A percentile compares a stretch with the other conserved stretches of the same genome.
These are phyloP conservation scores for Priocnemis perturbator DNA, from an alignment of 2,888 invertebrate genomes.

Conservation along the genomic window DNA sequence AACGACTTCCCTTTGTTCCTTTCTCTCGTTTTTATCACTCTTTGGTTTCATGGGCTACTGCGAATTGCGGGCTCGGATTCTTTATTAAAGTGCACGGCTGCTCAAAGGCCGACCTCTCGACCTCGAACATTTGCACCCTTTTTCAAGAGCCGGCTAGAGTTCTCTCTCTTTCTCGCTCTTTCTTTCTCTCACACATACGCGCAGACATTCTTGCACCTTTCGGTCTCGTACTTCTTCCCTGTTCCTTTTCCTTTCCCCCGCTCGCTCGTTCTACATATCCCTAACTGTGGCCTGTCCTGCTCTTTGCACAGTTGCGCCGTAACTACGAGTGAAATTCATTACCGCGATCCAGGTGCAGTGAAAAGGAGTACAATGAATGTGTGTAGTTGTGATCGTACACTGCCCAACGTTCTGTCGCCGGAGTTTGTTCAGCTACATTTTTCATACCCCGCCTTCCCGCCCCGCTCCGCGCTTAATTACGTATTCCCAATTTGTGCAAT, in stretches of 20 bases:
- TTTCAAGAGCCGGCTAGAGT: too few relatives aligned
- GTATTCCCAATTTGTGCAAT: too few relatives aligned
- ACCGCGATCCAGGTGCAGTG: not conserved
- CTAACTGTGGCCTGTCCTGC: not conserved
- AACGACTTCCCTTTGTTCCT: constrained; percentile 40
- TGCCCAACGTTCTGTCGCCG: too few relatives aligned
- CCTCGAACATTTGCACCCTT: too few relatives aligned
- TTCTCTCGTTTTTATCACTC: constrained; percentile 39
- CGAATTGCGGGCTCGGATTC: constrained; percentile 40
- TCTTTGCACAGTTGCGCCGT: not conserved
- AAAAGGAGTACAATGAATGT: too few relatives aligned
- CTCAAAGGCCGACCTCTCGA: constrained; percentile 28
- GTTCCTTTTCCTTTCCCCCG: not conserved
- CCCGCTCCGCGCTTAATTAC: too few relatives aligned
- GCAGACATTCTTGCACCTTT: too few relatives aligned
- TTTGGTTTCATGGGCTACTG: constrained; percentile 47
- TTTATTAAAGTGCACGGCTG: constrained; percentile 52
- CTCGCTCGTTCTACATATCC: not conserved
- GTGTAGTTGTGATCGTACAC: too few relatives aligned
- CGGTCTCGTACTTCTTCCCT: not conserved
- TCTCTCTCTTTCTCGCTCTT: not conserved
- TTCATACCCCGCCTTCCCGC: too few relatives aligned
- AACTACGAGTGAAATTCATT: not conserved
- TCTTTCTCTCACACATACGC: not conserved
- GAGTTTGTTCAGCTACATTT: too few relatives aligned